Evolutionary conservation across 2,888 invertebrate species (phyloP).

Genomic region (Chelonus formosanus): DNA sequence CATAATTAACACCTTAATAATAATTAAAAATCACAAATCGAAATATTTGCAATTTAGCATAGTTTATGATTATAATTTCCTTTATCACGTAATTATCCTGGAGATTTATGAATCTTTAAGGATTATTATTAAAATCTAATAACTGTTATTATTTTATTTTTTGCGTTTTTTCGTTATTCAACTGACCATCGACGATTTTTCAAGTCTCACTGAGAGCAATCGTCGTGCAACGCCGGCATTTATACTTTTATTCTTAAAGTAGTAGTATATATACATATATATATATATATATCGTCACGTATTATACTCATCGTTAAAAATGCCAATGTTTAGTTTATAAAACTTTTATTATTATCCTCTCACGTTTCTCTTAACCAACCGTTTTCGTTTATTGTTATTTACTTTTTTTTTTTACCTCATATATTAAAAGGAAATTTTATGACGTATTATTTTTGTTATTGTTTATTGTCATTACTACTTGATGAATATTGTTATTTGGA

Average conservation of each 20-base stretch:
- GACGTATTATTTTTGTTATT: too few relatives aligned
- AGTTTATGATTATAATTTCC: too few relatives aligned
- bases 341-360: constrained; percentile 3
- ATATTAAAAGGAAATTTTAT: too few relatives aligned
- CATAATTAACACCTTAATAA: too few relatives aligned
- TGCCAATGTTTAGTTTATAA: constrained; percentile 3
- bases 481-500: too few relatives aligned
- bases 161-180: neutral
- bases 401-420: neutral
- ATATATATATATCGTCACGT: neutral
- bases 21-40: too few relatives aligned
- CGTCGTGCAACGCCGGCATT: constrained; percentile 15
- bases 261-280: neutral
- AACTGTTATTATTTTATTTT: neutral
- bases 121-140: too few relatives aligned
- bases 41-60: too few relatives aligned
- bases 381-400: neutral
- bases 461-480: too few relatives aligned
- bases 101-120: too few relatives aligned
- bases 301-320: constrained; percentile 4
- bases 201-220: constrained; percentile 14
- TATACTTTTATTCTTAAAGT: constrained; percentile 8
- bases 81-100: too few relatives aligned
- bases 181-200: constrained; percentile 10
- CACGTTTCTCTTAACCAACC: too few relatives aligned